Percentiles rank a stretch among this genome's conserved stretches.
These are phyloP conservation scores for Ammospiza nelsoni DNA, from an alignment of 2,113 vertebrate genomes.

Conservation along the genomic window DNA sequence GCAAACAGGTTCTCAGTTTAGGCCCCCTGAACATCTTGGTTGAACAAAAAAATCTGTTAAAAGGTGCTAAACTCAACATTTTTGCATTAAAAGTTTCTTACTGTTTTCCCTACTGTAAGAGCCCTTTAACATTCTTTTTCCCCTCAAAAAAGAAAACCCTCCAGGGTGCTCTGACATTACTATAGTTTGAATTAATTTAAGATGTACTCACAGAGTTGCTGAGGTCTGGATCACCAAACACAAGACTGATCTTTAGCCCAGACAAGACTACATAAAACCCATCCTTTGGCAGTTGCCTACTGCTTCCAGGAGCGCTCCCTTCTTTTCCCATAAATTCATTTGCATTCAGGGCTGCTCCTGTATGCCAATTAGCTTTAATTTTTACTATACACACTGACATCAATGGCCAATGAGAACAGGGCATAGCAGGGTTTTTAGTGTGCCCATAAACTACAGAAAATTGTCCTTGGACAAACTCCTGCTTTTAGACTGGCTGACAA, in stretches of 20 bases:
- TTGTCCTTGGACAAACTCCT: conserved; percentile 78
- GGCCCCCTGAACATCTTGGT: not conserved
- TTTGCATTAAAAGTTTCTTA: not conserved
- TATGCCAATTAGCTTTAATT: conserved; percentile 73
- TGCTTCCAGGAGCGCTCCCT: not conserved
- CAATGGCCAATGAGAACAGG: conserved; percentile 71
- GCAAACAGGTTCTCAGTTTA: not conserved
- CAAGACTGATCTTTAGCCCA: not conserved
- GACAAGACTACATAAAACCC: not conserved
- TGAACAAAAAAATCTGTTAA: not conserved
- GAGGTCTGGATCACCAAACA: not conserved
- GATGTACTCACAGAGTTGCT: not conserved
- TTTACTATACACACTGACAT: conserved; percentile 71
- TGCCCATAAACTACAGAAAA: conserved; percentile 70
- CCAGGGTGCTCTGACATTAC: not conserved
- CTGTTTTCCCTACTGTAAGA: not conserved
- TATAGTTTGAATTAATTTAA: not conserved
- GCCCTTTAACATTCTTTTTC: not conserved
- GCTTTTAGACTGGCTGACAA: conserved; percentile 73
- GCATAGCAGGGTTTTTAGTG: conserved; percentile 50
- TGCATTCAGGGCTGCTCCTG: conserved; percentile 57
- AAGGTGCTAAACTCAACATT: not conserved
- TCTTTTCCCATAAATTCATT: conserved; percentile 62
- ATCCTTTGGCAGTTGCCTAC: not conserved
- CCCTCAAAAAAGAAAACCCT: accelerated